Evolutionary conservation across 2,113 vertebrate genomes (phyloP), one percentile per base, ranked within the genome.

Genomic region (Elaphurus davidianus): DNA sequence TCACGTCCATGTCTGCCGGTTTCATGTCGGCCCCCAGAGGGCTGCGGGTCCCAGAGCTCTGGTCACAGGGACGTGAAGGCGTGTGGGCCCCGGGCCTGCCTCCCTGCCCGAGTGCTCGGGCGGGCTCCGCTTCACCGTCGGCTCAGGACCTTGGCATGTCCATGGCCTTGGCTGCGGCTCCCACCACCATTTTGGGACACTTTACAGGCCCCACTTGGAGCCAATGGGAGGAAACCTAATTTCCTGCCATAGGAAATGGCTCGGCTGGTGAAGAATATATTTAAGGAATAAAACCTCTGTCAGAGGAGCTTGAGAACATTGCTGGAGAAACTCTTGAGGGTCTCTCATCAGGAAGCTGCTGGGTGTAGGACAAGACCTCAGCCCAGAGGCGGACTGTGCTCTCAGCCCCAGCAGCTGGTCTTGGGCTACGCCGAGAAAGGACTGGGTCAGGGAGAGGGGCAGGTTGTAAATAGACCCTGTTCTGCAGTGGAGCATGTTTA

Each of bases 241-340:
- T 97, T 98, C 97, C 97, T 98, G 95, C 90, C 85, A 87, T 71
- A 92, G 91, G 91, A 98, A 98, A 97, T 54, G 43, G 57, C 79
- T 84, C 62, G 89, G 93, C 21, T 93, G 62, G 97, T 91, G 87
- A 86, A 97, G 94, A 96, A 83, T 67, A 59, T 84, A 89, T 92
- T 54, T 57, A 90, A 92, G 27, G 86, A 57, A 83, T 96, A 87
- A 92, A 87, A 54, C 87, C 89, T 94, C 91, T 76, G 50, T 64
- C 89, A 52, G 8, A 94, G 57, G 52, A 95, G 28, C 28, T 62
- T 15, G 45, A 86, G 5, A 45, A 94, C 28, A 10, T 88, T 95
- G 64, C 59, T 91, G 91, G 74, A 90, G 96, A 87, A 87, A 23
- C n/a, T 1, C 81, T 89, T 57, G 87, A 40, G 94, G 93, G 84